phyloP scores from a whole-genome alignment of 2,888 invertebrate species.

The Aplocera efformata region DNA sequence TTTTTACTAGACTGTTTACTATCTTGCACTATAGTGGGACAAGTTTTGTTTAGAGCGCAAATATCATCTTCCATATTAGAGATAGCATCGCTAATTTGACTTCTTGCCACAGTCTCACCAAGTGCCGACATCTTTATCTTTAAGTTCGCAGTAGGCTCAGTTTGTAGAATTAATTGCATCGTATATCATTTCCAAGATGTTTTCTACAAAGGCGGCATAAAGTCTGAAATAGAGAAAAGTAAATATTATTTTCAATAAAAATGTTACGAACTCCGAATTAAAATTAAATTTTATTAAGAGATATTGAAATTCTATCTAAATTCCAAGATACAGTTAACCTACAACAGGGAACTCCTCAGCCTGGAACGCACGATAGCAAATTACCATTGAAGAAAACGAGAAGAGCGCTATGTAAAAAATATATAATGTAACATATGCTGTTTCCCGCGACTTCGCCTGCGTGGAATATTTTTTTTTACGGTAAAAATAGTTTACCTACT shows the following conservation, averaged over 20 bases:
- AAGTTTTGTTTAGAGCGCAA: not conserved
- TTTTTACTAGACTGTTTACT: constrained; percentile 39
- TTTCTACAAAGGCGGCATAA: constrained; percentile 29
- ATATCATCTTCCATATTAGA: constrained; percentile 35
- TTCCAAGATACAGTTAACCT: too few relatives aligned
- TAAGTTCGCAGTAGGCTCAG: constrained; percentile 47
- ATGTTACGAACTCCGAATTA: too few relatives aligned
- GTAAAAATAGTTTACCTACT: too few relatives aligned
- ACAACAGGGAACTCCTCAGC: too few relatives aligned
- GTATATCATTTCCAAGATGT: constrained; percentile 51
- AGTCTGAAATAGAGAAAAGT: constrained; percentile 43
- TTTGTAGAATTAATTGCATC: constrained; percentile 69
- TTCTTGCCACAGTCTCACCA: constrained; percentile 30
- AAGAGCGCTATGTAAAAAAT: too few relatives aligned
- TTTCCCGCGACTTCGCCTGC: too few relatives aligned
- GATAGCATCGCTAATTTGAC: constrained; percentile 31
- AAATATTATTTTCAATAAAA: constrained; percentile 1
- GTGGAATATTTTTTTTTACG: too few relatives aligned
- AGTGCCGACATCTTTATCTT: constrained; percentile 55
- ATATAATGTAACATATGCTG: too few relatives aligned
- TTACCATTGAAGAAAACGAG: too few relatives aligned
- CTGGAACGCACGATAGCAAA: too few relatives aligned
- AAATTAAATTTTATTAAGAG: too few relatives aligned
- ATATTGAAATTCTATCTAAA: too few relatives aligned
- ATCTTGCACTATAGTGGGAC: constrained; percentile 15